These are phyloP conservation scores for Schrankia costaestrigalis DNA, from an alignment of 2,888 invertebrate genomes.

Conservation along the genomic window DNA sequence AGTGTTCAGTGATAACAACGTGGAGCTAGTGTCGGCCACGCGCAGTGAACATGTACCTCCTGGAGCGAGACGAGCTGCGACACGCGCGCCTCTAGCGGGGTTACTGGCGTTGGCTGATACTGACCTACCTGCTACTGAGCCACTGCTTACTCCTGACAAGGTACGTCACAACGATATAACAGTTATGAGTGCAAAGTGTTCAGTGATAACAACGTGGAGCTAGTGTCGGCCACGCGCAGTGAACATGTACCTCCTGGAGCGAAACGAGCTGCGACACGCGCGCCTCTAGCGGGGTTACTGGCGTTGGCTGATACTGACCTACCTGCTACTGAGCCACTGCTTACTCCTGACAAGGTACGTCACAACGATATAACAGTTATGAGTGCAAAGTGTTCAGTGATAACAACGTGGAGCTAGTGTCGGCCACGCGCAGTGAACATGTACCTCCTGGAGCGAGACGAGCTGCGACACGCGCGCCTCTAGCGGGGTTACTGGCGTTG, in stretches of 20 bases:
- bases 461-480: conserved; percentile 62
- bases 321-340: conserved; percentile 18
- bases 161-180: conserved; percentile 8
- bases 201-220: too few species aligned
- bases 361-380: background rate
- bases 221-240: too few species aligned
- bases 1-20: too few species aligned
- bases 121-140: conserved; percentile 21
- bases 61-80: conserved; percentile 71
- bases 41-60: too few species aligned
- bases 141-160: conserved; percentile 25
- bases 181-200: too few species aligned
- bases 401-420: too few species aligned
- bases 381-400: too few species aligned
- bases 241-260: conserved; percentile 86
- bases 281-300: conserved; percentile 88
- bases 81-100: conserved; percentile 84
- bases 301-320: conserved; percentile 84
- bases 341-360: conserved; percentile 25
- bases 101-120: conserved; percentile 88
- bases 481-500: conserved; percentile 90
- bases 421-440: too few species aligned
- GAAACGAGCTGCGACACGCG: conserved; percentile 41
- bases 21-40: too few species aligned
- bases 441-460: conserved; percentile 83